Conservation (phyloP, 2,113 vertebrate species). For the Myotis brandtii region DNA sequence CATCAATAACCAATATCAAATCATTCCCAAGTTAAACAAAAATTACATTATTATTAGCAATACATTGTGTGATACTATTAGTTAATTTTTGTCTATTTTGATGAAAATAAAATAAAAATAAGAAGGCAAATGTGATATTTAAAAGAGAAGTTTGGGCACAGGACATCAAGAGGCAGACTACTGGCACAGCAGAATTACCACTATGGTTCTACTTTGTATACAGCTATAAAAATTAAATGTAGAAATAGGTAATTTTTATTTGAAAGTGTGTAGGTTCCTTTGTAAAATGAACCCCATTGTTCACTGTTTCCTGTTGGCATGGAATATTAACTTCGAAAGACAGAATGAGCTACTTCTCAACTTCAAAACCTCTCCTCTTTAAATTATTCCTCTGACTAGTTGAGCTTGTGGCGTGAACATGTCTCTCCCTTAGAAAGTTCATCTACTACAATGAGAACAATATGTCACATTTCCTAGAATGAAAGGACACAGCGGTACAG, state of each 20-base stretch:
- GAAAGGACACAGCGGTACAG: not conserved
- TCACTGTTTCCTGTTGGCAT: not conserved
- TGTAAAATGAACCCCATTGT: not conserved
- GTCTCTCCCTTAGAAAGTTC: not conserved
- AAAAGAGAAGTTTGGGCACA: not conserved
- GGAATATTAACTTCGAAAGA: not conserved
- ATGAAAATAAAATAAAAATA: not conserved
- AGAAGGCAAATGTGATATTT: not conserved
- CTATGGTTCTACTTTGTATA: not conserved
- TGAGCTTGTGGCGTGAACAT: not conserved
- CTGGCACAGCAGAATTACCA: not conserved
- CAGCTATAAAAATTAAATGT: not conserved
- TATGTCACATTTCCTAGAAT: not conserved
- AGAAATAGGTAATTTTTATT: not conserved
- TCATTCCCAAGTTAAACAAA: slow-evolving; percentile 65
- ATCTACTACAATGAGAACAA: not conserved
- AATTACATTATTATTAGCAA: not conserved
- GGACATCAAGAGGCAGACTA: not conserved
- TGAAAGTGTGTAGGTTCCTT: not conserved
- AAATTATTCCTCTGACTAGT: not conserved
- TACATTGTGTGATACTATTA: not conserved
- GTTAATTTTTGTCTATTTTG: not conserved
- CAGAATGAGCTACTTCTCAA: not conserved
- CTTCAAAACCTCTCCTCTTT: not conserved
- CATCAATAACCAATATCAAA: slow-evolving; percentile 61